Base-by-base conservation (phyloP, 2,113 vertebrate species). In the Sula dactylatra region DNA sequence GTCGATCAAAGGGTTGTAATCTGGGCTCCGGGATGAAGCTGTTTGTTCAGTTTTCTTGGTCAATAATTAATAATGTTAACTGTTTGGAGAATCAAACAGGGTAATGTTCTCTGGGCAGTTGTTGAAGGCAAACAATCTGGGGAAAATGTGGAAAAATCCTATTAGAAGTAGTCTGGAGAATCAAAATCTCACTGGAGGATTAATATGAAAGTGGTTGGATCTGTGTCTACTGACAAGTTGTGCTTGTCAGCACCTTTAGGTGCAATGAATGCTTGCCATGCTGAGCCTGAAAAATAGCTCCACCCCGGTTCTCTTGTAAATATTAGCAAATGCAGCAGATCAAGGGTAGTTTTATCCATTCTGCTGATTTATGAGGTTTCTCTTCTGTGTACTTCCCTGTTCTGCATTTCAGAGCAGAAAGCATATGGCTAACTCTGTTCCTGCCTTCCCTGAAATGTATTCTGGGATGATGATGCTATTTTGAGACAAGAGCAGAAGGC, bases 401-500 rank as follows among this genome's bases (percentile, higher is more conserved):
- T 84, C 42, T 40, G n/a, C 44, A 24, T 59, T 92, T 86, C 29
- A 91, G 65, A 86, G 52, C 56, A 92, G 77, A 79, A 88, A 54
- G 36, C 29, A 21, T 69, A 47, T 54, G 73, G 79, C 44, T 89
- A 61, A 49, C 47, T 93, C 45, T 88, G 42, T 67, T 85, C 38
- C n/a, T 94, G 36, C 56, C 42, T 90, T 72, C 20, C 44, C 52
- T 81, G 40, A 79, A 94, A 77, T 61, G 7, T 50, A 12, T 93
- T 86, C 32, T 93, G 80, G 38, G 84, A 42, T 25, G 58, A 34
- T 54, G 81, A n/a, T 90, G 74, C 92, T 96, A 76, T 96, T 94
- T 93, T 90, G 85, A 86, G 90, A 82, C 49, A 86, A 44, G 74
- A 96, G 16, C 88, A 89, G 83, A 78, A 90, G 40, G 36, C 88